Evolutionary conservation across 2,113 vertebrate genomes (phyloP).

Genomic region (Tragelaphus scriptus): DNA sequence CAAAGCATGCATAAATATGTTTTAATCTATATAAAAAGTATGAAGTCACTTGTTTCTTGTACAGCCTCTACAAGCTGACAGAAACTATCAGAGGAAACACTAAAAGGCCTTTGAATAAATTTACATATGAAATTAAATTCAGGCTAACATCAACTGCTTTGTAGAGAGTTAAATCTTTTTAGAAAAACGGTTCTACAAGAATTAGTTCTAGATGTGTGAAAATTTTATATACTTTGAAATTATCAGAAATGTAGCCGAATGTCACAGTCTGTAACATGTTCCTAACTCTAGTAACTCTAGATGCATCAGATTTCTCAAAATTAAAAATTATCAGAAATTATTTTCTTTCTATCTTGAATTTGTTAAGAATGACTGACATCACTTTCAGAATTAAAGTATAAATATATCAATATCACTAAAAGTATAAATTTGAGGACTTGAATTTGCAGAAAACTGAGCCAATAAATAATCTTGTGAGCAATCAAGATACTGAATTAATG

Average conservation of each 20-base stretch:
- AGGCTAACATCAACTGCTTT: not conserved
- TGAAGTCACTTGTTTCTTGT: not conserved
- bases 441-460: not conserved
- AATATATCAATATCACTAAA: not conserved
- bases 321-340: not conserved
- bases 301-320: not conserved
- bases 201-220: not conserved
- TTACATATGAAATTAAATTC: not conserved
- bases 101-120: not conserved
- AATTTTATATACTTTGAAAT: not conserved
- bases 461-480: not conserved
- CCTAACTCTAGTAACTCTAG: not conserved
- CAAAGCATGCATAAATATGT: not conserved
- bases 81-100: not conserved
- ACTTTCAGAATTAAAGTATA: not conserved
- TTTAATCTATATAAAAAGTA: not conserved
- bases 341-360: slow-evolving; percentile 8
- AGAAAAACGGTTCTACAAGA: not conserved
- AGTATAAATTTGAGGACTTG: not conserved
- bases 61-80: not conserved
- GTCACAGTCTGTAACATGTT: not conserved
- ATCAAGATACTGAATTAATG: not conserved
- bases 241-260: not conserved
- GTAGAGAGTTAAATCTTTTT: not conserved
- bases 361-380: not conserved